Evolutionary conservation across 1,140 invertebrate species (phyloP), one percentile per base, ranked within the genome.

Genomic region (Drosophila funebris): DNA sequence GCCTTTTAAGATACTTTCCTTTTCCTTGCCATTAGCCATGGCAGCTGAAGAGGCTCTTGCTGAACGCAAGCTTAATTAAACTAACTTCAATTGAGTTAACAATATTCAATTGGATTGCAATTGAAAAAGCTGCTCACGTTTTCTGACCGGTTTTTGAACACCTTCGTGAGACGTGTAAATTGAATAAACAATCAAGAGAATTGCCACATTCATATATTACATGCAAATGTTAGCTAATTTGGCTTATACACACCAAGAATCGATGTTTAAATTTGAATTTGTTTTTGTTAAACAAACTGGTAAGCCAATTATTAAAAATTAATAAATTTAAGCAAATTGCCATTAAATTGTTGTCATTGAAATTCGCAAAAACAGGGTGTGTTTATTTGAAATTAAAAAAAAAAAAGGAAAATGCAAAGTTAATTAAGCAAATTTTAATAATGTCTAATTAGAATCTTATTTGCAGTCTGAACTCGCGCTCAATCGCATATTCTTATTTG

Each of bases 241-340:
- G 16, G 7, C 44, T 39, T 39, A 39, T 11, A 33, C 8, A 24
- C 13, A 5, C 18, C 37, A 3, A 41, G 20, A 54, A 46, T 46
- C 7, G 4, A 46, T 11, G 43, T 46, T 18, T 13, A 46, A 18
- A 13, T n/a, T 2, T 33, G 11, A 9, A 11, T 16, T 6, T 9
- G 1, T 4, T 54, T 22, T 54, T 54, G 7, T 57, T 22, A 31
- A 69, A 50, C 8, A 61, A 69, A 62, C 64, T 57, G 39, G 56
- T 37, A 48, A 31, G 18, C 4, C 24, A 48, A 48, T 68, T 69
- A 62, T 61, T 68, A 62, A 69, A 69, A 50, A 62, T 50, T 41
- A 27, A 73, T 69, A 73, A 62, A 73, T 69, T 50, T 56, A 3
- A 62, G 36, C 57, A 50, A 69, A 68, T 73, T 16, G 56, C 11